Percentiles rank a stretch among this genome's conserved stretches.
These are phyloP conservation scores for Amblyopsis rosae DNA, from an alignment of 2,113 vertebrate genomes.

Conservation along the genomic window DNA sequence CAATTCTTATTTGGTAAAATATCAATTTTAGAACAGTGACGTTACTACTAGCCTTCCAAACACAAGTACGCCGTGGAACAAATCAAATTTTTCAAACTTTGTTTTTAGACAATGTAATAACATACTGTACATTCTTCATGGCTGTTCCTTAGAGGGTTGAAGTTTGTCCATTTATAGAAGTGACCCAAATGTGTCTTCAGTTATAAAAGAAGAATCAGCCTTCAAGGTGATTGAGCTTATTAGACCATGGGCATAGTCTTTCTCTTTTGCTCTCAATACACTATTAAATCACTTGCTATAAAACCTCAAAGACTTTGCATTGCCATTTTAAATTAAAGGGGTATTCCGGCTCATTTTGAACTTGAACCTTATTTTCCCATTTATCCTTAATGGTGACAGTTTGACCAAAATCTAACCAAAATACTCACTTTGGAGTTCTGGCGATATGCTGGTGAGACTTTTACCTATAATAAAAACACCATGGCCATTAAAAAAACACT, in stretches of 20 bases:
- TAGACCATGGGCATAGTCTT: conserved; percentile 42
- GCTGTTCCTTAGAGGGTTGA: background rate
- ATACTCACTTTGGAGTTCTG: no score
- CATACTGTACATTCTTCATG: background rate
- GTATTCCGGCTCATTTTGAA: no score
- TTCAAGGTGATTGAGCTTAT: conserved; percentile 49
- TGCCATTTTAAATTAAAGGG: conserved; percentile 9
- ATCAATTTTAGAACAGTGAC: no score
- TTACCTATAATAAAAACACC: no score
- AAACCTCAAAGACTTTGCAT: conserved; percentile 29
- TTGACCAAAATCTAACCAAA: no score
- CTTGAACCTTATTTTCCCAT: no score
- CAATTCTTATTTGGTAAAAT: no score
- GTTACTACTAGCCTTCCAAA: no score
- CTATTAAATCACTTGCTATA: conserved; percentile 18
- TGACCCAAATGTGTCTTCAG: conserved; percentile 44
- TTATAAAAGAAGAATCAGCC: conserved; percentile 43
- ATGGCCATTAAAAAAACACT: no score
- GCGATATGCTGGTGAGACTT: no score
- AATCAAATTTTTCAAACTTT: background rate
- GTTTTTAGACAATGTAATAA: background rate
- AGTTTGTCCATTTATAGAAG: conserved; percentile 3
- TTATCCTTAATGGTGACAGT: no score
- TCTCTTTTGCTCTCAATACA: background rate
- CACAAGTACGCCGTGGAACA: conserved; percentile 24